Base-by-base conservation (phyloP, 2,113 vertebrate genomes). In the Mixornis gularis region DNA sequence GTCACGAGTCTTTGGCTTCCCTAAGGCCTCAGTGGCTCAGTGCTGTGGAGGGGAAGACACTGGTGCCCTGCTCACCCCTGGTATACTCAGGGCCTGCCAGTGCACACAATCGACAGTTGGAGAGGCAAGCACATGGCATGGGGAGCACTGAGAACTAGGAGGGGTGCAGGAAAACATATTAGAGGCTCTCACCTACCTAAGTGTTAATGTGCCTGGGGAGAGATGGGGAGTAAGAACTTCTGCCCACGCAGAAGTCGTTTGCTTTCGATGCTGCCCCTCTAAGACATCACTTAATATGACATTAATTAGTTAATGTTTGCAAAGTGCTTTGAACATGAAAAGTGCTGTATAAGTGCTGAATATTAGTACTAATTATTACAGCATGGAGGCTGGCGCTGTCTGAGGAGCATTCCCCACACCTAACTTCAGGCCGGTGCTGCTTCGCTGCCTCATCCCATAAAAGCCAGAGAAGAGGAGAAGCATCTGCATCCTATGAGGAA, bases 291-390 rank as follows among this genome's bases (percentile, higher is more conserved):
- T 96, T 94, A 81, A 79, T 92, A 69, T 81, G 91, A 85, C 92
- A 95, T 87, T 93, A 90, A 94, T 96, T 93, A 94, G 77, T 63
- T 85, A 91, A 96, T 94, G 83, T 94, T 96, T 89, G 92, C 78
- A 93, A 93, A 94, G 78, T 85, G 78, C 85, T 94, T 94, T 96
- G 92, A 94, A 95, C 85, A 87, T 92, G 81, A 66, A 74, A 95
- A 94, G 65, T 84, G 53, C 66, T 91, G 80, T 89, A 21, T 63
- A 95, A 93, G 59, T 92, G 78, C 92, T 83, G 80, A 93, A 65
- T 82, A 77, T 94, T 73, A 74, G 44, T 88, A 71, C 64, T 90
- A 94, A 89, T 95, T 91, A 68, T 87, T 66, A 58, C 40, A 64
- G 30, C 32, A 32, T 27, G 38, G 62, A 87, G 62, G 32, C n/a